Conservation (phyloP, 1,140 invertebrate species). For the Dendrolimus punctatus region DNA sequence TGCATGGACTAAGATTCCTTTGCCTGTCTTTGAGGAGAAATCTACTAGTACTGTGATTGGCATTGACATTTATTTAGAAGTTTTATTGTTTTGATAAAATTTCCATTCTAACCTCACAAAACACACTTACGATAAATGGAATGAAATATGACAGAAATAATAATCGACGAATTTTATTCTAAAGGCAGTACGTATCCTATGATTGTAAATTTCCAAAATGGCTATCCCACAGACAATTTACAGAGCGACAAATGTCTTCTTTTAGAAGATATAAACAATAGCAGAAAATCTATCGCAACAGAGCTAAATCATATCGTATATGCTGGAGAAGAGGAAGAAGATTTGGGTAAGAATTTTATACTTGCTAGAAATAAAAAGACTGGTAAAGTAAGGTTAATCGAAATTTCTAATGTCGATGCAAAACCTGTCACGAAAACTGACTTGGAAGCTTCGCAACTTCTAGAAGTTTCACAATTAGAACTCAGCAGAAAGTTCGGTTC, state of each 20-base stretch:
- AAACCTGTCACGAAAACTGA: constrained; percentile 36
- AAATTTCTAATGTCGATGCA: constrained; percentile 27
- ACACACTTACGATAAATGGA: too few species aligned
- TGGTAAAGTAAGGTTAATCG: constrained; percentile 46
- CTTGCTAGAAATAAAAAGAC: constrained; percentile 37
- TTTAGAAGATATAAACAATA: constrained; percentile 22
- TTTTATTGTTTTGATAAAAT: too few species aligned
- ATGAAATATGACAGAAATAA: constrained; percentile 21
- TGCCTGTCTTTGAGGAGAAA: too few species aligned
- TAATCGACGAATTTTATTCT: constrained; percentile 35
- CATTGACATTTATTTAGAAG: too few species aligned
- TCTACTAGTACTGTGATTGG: too few species aligned
- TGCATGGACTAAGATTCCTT: too few species aligned
- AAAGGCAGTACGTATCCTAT: constrained; percentile 32
- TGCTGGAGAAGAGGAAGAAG: constrained; percentile 38
- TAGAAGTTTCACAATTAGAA: constrained; percentile 38
- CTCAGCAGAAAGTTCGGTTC: constrained; percentile 59
- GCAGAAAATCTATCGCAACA: constrained; percentile 23
- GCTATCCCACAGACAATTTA: constrained; percentile 33
- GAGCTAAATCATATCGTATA: constrained; percentile 38
- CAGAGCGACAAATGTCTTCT: constrained; percentile 22
- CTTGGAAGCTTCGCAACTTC: constrained; percentile 15
- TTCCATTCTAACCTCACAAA: too few species aligned
- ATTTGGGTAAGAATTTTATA: constrained; percentile 36
- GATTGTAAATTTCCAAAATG: constrained; percentile 48